phyloP scores from a whole-genome alignment of 1,140 invertebrate species.

The Drosophila asahinai region DNA sequence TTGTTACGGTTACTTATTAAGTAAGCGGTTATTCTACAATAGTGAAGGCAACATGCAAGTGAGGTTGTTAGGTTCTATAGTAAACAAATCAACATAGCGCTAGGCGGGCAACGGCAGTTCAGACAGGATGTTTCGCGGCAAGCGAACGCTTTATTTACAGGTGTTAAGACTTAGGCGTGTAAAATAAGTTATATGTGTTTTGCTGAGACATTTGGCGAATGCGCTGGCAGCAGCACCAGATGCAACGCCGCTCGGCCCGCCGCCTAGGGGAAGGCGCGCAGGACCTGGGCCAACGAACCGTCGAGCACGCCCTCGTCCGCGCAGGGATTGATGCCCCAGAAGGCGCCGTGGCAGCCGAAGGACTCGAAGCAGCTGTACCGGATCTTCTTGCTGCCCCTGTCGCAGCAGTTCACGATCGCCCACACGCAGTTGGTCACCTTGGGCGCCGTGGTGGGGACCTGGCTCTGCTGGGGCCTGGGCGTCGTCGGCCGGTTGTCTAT shows the following conservation, averaged over 20 bases:
- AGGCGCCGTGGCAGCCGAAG: slow-evolving; percentile 88
- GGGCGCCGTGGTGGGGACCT: slow-evolving; percentile 38
- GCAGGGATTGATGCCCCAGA: slow-evolving; percentile 88
- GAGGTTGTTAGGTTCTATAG: background rate
- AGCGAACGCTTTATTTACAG: slow-evolving; percentile 41
- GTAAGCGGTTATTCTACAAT: background rate
- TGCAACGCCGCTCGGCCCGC: background rate
- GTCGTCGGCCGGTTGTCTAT: background rate
- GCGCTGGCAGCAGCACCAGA: slow-evolving; percentile 1
- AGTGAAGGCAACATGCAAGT: background rate
- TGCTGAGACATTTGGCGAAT: slow-evolving; percentile 5
- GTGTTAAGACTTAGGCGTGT: slow-evolving; percentile 14
- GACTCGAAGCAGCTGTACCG: slow-evolving; percentile 88
- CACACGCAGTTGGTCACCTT: slow-evolving; percentile 87
- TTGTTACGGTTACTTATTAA: background rate
- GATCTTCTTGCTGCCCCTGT: slow-evolving; percentile 76
- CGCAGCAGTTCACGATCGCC: slow-evolving; percentile 89
- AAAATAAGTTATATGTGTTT: slow-evolving; percentile 36
- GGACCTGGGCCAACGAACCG: slow-evolving; percentile 39
- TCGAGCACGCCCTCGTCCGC: slow-evolving; percentile 85
- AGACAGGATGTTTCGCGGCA: background rate
- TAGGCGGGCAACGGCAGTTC: slow-evolving; percentile 8
- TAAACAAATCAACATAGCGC: background rate
- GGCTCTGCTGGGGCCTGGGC: background rate
- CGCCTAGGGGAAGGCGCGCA: slow-evolving; percentile 22